Conservation (phyloP, 2,797 vertebrate species). For the Arnoldichthys spilopterus region DNA sequence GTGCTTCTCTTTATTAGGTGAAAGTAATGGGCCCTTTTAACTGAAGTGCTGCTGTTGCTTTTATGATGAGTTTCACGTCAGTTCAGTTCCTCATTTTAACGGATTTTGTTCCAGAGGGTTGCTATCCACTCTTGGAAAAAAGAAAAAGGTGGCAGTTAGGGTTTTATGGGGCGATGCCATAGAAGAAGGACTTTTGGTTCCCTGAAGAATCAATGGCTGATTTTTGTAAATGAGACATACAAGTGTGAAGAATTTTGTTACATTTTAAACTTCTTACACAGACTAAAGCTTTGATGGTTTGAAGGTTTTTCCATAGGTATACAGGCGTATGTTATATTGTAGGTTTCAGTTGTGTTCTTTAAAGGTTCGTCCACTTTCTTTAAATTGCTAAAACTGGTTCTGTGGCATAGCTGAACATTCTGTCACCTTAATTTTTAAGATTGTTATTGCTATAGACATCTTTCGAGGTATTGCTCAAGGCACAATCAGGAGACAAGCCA, state of each 20-base stretch:
- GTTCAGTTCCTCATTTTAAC: constrained; percentile 43
- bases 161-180: not conserved
- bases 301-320: too few relatives aligned
- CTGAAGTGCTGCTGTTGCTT: not conserved
- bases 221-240: not conserved
- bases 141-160: not conserved
- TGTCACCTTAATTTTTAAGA: not conserved
- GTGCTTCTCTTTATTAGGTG: constrained; percentile 29
- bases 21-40: constrained; percentile 32
- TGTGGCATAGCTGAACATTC: not conserved
- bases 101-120: constrained; percentile 13
- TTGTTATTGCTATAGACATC: constrained; percentile 22
- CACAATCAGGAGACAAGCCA: constrained; percentile 14
- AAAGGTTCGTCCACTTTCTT: not conserved
- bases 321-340: too few relatives aligned
- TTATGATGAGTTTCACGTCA: constrained; percentile 26
- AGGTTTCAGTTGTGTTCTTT: too few relatives aligned
- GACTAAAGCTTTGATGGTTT: too few relatives aligned
- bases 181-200: not conserved
- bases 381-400: not conserved
- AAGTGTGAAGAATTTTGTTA: too few relatives aligned
- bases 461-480: constrained; percentile 42
- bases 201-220: not conserved
- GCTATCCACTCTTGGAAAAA: too few relatives aligned
- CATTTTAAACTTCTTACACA: too few relatives aligned